Conservation (phyloP, 2,888 invertebrate species). For the Romanomermis culicivorax region DNA sequence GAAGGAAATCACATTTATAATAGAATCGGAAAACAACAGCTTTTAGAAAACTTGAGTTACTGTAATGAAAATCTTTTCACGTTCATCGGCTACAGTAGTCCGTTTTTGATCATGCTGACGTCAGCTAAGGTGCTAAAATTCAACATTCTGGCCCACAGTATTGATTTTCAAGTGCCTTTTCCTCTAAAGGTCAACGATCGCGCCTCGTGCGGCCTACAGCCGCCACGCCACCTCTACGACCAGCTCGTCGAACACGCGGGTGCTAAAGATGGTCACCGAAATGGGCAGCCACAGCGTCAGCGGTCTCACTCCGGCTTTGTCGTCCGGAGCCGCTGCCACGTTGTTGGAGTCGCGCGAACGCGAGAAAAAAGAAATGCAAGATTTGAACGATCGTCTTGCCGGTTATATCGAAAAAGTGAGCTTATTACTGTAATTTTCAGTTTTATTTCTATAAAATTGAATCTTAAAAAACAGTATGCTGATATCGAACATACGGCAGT, state of each 20-base stretch:
- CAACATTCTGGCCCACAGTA: too few species aligned
- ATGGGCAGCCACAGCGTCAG: constrained; percentile 16
- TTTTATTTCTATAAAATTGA: not conserved
- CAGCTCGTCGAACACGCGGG: not conserved
- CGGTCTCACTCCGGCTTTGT: constrained; percentile 18
- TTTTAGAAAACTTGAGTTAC: too few species aligned
- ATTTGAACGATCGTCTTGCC: constrained; percentile 36
- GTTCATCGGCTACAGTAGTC: too few species aligned
- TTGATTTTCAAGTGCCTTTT: not conserved
- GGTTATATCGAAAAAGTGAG: constrained; percentile 24
- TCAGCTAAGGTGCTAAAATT: too few species aligned
- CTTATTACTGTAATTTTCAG: not conserved
- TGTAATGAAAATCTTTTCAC: too few species aligned
- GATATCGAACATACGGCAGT: too few species aligned
- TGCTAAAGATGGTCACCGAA: constrained; percentile 22
- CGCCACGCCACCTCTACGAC: not conserved
- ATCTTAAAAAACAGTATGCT: too few species aligned
- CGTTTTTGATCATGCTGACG: too few species aligned
- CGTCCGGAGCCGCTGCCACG: constrained; percentile 29
- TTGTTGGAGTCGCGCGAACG: constrained; percentile 31
- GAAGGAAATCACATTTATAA: too few species aligned
- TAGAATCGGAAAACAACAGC: too few species aligned
- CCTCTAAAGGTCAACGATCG: constrained; percentile 3
- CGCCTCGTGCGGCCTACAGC: constrained; percentile 4
- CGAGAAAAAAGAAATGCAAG: constrained; percentile 37